phyloP scores from a whole-genome alignment of 2,888 invertebrate species.

The Silvanus unidentatus region DNA sequence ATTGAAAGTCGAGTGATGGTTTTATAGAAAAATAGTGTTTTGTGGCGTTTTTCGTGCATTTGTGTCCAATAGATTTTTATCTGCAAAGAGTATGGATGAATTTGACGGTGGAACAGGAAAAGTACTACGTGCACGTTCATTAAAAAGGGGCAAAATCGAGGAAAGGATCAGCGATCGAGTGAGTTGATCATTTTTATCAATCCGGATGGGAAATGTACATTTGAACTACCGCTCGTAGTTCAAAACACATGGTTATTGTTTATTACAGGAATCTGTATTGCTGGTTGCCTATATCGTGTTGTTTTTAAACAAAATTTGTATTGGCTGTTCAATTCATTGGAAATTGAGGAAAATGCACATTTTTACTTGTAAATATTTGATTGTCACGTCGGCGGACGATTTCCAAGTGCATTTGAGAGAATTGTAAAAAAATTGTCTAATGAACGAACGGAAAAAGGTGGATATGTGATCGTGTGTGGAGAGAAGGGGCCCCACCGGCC shows the following conservation, averaged over 20 bases:
- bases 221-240: no score
- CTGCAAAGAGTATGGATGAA: slow-evolving; percentile 24
- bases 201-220: no score
- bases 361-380: no score
- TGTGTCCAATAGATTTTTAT: no score
- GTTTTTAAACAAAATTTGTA: no score
- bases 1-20: no score
- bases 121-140: slow-evolving; percentile 68
- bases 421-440: slow-evolving; percentile 1
- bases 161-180: slow-evolving; percentile 72
- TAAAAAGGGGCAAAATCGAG: slow-evolving; percentile 74
- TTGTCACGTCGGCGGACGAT: no score
- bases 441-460: slow-evolving; percentile 2
- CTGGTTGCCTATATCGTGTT: slow-evolving; percentile 8
- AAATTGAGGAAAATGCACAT: no score
- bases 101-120: slow-evolving; percentile 34
- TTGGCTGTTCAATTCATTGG: no score
- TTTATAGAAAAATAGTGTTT: no score
- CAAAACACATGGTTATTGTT: slow-evolving; percentile 2
- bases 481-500: slow-evolving; percentile 8
- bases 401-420: no score
- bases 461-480: not conserved
- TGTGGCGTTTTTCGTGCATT: no score
- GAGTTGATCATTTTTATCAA: slow-evolving; percentile 45
- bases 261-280: slow-evolving; percentile 6